phyloP scores from a whole-genome alignment of 2,888 invertebrate species.

The Eristalis tenax region DNA sequence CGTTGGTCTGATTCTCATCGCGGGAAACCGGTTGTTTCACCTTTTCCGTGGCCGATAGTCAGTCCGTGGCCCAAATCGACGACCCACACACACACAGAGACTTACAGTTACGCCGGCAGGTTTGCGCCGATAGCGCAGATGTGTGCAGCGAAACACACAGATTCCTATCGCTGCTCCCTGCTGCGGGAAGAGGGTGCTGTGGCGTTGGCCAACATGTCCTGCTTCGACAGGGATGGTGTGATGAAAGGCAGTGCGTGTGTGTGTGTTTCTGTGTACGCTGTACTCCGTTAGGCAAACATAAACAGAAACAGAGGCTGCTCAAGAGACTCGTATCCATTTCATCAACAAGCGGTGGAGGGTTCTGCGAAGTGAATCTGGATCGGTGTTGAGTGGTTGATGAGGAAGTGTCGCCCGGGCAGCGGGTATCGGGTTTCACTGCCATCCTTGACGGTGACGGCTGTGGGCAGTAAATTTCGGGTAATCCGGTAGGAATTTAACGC shows the following conservation, averaged over 20 bases:
- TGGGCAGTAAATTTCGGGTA: background rate
- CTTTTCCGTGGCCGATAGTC: conserved; percentile 40
- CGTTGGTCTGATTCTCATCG: conserved; percentile 45
- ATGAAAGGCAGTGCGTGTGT: background rate
- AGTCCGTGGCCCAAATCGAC: conserved; percentile 60
- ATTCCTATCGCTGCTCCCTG: conserved; percentile 11
- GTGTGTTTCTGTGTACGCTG: background rate
- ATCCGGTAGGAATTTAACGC: background rate
- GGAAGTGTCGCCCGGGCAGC: conserved; percentile 16
- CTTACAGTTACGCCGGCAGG: background rate
- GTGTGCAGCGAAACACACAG: conserved; percentile 50
- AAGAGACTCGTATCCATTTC: conserved; percentile 16
- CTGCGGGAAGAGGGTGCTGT: too few relatives aligned
- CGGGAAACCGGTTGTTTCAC: conserved; percentile 61
- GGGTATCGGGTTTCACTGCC: background rate
- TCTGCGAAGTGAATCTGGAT: conserved; percentile 63
- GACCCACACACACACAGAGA: background rate
- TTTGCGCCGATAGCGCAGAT: background rate
- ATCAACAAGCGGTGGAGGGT: conserved; percentile 46
- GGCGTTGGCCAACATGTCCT: background rate
- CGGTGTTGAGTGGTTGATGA: conserved; percentile 24
- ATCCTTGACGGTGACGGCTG: background rate
- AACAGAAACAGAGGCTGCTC: background rate
- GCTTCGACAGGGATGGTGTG: background rate
- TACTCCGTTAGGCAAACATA: conserved; percentile 42